These are phyloP conservation scores for Anaspis maculata DNA, from an alignment of 2,888 invertebrate species.

Conservation along the genomic window DNA sequence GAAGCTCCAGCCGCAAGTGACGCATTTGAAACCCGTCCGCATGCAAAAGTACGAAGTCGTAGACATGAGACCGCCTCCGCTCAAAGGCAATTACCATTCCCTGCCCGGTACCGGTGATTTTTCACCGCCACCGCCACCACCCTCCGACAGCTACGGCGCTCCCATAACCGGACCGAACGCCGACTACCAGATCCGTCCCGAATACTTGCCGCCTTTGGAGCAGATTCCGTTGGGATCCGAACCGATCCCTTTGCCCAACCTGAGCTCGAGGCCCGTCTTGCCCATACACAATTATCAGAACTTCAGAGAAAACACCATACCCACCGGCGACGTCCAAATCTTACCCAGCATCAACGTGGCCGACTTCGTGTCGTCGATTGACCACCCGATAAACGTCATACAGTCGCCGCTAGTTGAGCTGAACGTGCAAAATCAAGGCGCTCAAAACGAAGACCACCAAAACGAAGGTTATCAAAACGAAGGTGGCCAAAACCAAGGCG, in stretches of 20 bases:
- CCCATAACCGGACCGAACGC: constrained; percentile 37
- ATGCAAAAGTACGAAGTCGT: constrained; percentile 10
- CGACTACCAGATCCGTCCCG: constrained; percentile 17
- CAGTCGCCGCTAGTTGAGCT: constrained; percentile 63
- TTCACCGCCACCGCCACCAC: constrained; percentile 22
- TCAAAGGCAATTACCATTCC: constrained; percentile 18
- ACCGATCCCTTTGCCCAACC: constrained; percentile 55
- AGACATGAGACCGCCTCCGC: constrained; percentile 17
- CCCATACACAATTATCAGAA: constrained; percentile 49
- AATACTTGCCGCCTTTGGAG: constrained; percentile 22
- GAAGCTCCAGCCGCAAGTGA: constrained; percentile 2
- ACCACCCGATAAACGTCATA: constrained; percentile 62
- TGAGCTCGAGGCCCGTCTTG: constrained; percentile 43
- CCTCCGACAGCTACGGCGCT: constrained; percentile 38
- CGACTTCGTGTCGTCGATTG: constrained; percentile 61
- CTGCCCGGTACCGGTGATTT: constrained; percentile 5
- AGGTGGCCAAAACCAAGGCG: constrained; percentile 9
- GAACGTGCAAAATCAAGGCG: constrained; percentile 30
- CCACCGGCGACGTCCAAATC: constrained; percentile 42
- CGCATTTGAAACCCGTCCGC: constrained; percentile 13
- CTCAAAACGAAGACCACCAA: constrained; percentile 1
- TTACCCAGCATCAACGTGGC: constrained; percentile 59
- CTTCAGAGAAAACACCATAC: constrained; percentile 42
- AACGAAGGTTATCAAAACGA: neutral
- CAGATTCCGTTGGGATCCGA: constrained; percentile 55